phyloP scores from a whole-genome alignment of 92 coral and sea anemone genomes.

The Palythoa grandiflora region DNA sequence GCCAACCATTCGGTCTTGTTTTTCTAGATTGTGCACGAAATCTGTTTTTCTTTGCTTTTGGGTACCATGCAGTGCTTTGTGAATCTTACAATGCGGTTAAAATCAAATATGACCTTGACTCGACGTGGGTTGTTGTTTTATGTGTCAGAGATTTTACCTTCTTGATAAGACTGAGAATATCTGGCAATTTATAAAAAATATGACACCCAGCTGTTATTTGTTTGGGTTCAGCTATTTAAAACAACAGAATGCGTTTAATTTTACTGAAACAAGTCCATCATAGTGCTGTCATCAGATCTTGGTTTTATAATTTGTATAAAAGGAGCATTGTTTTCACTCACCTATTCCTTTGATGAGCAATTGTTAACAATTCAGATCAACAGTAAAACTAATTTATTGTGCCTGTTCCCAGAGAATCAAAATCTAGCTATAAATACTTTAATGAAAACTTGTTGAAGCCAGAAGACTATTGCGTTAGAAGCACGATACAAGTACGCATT shows the following conservation, averaged over 20 bases:
- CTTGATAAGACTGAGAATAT: neutral
- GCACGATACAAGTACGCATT: neutral
- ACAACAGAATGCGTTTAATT: neutral
- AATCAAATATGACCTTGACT: slow-evolving; percentile 28
- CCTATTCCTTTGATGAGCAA: neutral
- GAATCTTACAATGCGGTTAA: slow-evolving; percentile 4
- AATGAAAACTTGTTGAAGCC: neutral
- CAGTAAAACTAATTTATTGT: neutral
- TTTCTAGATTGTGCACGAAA: slow-evolving; percentile 27
- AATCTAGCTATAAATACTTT: neutral
- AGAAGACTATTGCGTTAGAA: neutral
- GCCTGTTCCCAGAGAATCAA: neutral
- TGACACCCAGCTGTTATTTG: slow-evolving; percentile 32
- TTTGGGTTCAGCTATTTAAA: slow-evolving; percentile 1
- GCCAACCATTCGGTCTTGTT: neutral
- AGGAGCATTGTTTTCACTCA: slow-evolving; percentile 16
- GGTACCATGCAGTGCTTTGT: slow-evolving; percentile 40
- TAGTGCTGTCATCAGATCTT: slow-evolving; percentile 1
- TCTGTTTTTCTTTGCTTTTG: neutral
- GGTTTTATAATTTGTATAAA: neutral
- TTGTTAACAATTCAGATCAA: neutral
- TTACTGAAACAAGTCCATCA: neutral
- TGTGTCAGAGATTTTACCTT: neutral
- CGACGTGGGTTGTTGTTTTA: neutral
- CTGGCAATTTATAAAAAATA: neutral